A percentile compares a stretch with the other conserved stretches of the same genome.
Evolutionary conservation across 2,113 vertebrate genomes (phyloP).

Genomic region (Epinephelus lanceolatus): DNA sequence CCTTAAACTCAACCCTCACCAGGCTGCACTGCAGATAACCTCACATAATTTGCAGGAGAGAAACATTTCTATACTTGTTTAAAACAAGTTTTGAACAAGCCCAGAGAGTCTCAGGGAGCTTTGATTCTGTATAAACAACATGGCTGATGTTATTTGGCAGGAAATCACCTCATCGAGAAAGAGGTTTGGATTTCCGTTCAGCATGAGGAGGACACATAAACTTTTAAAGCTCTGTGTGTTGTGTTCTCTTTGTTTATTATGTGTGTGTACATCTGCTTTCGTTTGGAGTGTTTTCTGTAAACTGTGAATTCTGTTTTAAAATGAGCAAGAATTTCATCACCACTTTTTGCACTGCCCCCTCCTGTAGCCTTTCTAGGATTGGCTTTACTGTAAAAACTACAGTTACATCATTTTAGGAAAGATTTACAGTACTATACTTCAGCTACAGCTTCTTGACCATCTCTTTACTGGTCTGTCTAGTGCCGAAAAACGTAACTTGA

Average conservation of each 20-base stretch:
- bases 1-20: slow-evolving; percentile 46
- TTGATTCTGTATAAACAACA: slow-evolving; percentile 18
- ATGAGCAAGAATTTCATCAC: not conserved
- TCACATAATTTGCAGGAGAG: slow-evolving; percentile 2
- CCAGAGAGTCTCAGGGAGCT: not conserved
- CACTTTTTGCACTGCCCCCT: not conserved
- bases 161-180: not conserved
- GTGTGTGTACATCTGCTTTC: not conserved
- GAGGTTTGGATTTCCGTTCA: not conserved
- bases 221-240: not conserved
- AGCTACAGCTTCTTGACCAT: not conserved
- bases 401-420: not conserved
- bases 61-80: not conserved
- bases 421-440: no score
- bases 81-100: not conserved
- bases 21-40: slow-evolving; percentile 55
- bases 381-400: not conserved
- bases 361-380: not conserved
- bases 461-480: not conserved
- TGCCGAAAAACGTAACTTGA: not conserved
- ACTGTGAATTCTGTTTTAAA: not conserved
- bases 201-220: not conserved
- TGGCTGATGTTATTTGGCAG: not conserved
- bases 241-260: not conserved
- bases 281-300: slow-evolving; percentile 12